Conservation (phyloP, 2,888 invertebrate species). For the Harpagoxenus sublaevis region DNA sequence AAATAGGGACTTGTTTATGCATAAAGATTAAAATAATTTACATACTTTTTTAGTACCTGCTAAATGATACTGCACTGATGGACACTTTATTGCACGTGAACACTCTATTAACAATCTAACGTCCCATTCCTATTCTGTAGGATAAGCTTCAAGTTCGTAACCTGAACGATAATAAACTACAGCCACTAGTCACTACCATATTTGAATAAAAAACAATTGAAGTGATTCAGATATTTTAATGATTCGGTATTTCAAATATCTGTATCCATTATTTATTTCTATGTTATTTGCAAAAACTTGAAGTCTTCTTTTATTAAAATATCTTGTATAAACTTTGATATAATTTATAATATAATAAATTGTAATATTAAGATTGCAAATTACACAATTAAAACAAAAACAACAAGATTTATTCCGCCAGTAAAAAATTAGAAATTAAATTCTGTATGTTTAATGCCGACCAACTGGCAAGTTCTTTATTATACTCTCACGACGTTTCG, state of each 20-base stretch:
- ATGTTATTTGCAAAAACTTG: not conserved
- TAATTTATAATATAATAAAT: not conserved
- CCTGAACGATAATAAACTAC: conserved; percentile 97
- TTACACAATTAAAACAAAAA: conserved; percentile 92
- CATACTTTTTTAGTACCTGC: conserved; percentile 96
- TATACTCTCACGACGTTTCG: too few species aligned
- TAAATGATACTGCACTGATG: conserved; percentile 97
- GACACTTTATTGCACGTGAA: conserved; percentile 97
- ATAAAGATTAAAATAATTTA: conserved; percentile 15
- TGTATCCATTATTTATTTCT: not conserved
- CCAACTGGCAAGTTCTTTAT: too few species aligned
- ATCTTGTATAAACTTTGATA: conserved; percentile 1
- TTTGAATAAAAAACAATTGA: conserved; percentile 88
- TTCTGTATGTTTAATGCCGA: too few species aligned
- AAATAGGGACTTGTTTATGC: conserved; percentile 89
- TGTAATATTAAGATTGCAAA: conserved; percentile 78
- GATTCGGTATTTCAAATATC: not conserved
- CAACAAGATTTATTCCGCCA: too few species aligned
- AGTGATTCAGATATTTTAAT: not conserved
- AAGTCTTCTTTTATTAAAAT: not conserved
- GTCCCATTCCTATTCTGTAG: conserved; percentile 93
- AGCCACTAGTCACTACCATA: conserved; percentile 89
- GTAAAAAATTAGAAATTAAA: too few species aligned
- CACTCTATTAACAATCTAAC: conserved; percentile 95
- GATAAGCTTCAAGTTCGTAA: conserved; percentile 96